Evolutionary conservation across 2,888 invertebrate species (phyloP), one percentile per base, ranked within the genome.

Genomic region (Netelia fuscicornis): DNA sequence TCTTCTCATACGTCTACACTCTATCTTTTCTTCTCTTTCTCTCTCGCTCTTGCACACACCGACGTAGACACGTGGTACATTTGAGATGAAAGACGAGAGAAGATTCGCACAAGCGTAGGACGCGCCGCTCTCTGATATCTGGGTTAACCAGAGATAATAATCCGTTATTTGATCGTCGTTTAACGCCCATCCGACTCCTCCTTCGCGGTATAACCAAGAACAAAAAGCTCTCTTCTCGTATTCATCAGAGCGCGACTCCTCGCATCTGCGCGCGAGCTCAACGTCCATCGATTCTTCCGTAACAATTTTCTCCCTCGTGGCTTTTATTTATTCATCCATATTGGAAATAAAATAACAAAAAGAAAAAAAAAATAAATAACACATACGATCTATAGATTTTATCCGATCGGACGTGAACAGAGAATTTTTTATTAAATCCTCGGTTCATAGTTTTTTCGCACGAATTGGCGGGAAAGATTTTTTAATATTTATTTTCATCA

Each of bases 91-190:
- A 70, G 25, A 25, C 25, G 52, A 37, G 70, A 80, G 62, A 11
- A 20, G 64, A 60, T 64, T 44, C 77, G 77, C 76, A 76, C 70
- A 44, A 76, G 64, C 64, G 70, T 37, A 67, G 83, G 67, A 86
- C 80, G 72, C 70, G 76, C 60, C 67, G 75, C 23, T 78, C 67
- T 60, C 80, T 86, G 80, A 85, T 85, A 87, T 87, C 88, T 86
- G 81, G 87, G 87, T 85, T 87, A 87, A 68, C 75, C 77, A 60
- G 70, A 87, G 88, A 88, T 88, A 88, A 88, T 88, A 67, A 87
- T 87, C 88, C 86, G 87, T 87, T 88, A 87, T 87, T 88, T 88
- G 75, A 88, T 88, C 80, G 80, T 78, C 80, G 81, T 83, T 87
- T 71, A 84, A 84, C 87, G 86, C 82, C 84, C 87, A 86, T 81